Evolutionary conservation across 2,113 vertebrate species (phyloP).

Genomic region (Neolamprologus sp.): DNA sequence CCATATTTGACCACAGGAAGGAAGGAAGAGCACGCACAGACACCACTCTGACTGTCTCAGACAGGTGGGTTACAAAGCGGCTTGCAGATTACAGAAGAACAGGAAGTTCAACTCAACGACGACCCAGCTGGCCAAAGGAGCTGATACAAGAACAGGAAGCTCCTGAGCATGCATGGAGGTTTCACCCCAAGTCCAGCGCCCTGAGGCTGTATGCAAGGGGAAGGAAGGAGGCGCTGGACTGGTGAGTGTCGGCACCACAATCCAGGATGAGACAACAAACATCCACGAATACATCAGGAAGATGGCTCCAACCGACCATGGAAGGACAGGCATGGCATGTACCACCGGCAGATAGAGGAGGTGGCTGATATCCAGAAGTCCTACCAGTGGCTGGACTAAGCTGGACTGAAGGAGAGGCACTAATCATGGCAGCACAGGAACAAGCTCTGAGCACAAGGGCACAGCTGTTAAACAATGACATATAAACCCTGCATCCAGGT

Average conservation of each 20-base stretch:
- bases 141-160: background rate
- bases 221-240: background rate
- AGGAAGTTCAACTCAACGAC: accelerated
- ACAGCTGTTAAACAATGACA: background rate
- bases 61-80: background rate
- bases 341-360: background rate
- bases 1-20: background rate
- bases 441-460: background rate
- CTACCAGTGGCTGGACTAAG: background rate
- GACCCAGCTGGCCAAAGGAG: background rate
- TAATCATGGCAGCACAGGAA: background rate
- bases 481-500: background rate
- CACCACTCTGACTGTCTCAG: background rate
- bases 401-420: background rate
- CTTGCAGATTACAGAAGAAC: background rate
- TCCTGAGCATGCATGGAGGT: background rate
- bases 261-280: background rate
- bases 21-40: background rate
- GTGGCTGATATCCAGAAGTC: background rate
- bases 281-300: background rate
- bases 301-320: background rate
- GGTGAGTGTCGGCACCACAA: background rate
- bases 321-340: accelerated
- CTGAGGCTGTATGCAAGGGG: background rate
- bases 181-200: background rate